Percentiles rank a stretch among this genome's conserved stretches.
Conservation (phyloP, 2,888 invertebrate genomes). For the Anagyrus pseudococci region DNA sequence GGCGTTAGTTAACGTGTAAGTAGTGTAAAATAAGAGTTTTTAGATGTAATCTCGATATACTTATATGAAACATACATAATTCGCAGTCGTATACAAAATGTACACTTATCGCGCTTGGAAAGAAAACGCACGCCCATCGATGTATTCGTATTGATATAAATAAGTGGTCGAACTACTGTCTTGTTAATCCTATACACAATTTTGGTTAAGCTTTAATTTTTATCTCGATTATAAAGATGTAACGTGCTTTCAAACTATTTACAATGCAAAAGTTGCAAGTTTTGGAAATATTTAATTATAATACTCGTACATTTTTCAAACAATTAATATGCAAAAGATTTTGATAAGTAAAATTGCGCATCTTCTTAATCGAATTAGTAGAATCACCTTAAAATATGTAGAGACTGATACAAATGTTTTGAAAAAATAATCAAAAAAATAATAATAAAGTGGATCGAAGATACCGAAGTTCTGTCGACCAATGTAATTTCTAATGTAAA, state of each 20-base stretch:
- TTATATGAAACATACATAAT: conserved; percentile 7
- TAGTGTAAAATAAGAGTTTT: conserved; percentile 56
- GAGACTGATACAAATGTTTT: conserved; percentile 15
- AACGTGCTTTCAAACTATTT: background rate
- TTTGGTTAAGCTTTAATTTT: background rate
- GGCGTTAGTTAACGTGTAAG: conserved; percentile 49
- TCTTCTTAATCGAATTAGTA: conserved; percentile 14
- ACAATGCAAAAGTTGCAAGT: background rate
- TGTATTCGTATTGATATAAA: background rate
- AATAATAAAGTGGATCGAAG: conserved; percentile 5
- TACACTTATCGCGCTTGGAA: conserved; percentile 27
- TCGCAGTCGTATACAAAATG: conserved; percentile 15
- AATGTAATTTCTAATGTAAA: conserved; percentile 18
- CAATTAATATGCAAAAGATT: background rate
- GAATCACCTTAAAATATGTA: conserved; percentile 11
- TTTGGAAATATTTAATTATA: background rate
- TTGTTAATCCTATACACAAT: too few species aligned
- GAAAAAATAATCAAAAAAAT: conserved; percentile 32
- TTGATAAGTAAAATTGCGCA: conserved; percentile 19
- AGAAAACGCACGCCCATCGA: background rate
- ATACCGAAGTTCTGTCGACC: conserved; percentile 10
- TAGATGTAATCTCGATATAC: conserved; percentile 24
- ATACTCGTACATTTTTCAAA: background rate
- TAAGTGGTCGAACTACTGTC: too few species aligned
- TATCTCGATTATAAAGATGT: too few species aligned